Conservation (phyloP, 2,888 invertebrate species). For the Tachina lurida region DNA sequence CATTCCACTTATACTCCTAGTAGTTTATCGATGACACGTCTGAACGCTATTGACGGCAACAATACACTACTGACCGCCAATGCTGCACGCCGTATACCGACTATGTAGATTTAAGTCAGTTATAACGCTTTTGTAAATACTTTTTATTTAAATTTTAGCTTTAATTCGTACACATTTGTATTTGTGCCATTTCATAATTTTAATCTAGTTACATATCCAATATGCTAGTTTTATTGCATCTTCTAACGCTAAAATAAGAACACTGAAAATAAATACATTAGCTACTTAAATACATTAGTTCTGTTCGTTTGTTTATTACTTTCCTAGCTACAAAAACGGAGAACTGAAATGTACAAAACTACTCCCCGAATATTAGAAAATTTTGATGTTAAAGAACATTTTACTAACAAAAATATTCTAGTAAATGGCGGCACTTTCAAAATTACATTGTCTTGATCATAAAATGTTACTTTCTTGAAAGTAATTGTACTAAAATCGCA, state of each 20-base stretch:
- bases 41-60: constrained; percentile 74
- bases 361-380: no score
- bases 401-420: no score
- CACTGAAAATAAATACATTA: background rate
- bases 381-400: no score
- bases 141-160: constrained; percentile 16
- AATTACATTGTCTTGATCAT: no score
- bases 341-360: no score
- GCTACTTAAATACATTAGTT: background rate
- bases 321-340: no score
- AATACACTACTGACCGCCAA: constrained; percentile 71
- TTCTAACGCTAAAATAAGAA: background rate
- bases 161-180: constrained; percentile 2
- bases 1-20: constrained; percentile 76
- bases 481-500: no score
- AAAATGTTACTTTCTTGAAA: no score
- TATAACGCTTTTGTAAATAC: constrained; percentile 60
- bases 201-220: background rate
- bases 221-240: background rate
- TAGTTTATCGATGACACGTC: constrained; percentile 74
- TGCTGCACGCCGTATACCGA: constrained; percentile 55
- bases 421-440: no score
- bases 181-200: constrained; percentile 21
- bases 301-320: no score
- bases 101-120: constrained; percentile 36